Conservation (phyloP, 2,113 vertebrate species). For the Grammomys surdaster region DNA sequence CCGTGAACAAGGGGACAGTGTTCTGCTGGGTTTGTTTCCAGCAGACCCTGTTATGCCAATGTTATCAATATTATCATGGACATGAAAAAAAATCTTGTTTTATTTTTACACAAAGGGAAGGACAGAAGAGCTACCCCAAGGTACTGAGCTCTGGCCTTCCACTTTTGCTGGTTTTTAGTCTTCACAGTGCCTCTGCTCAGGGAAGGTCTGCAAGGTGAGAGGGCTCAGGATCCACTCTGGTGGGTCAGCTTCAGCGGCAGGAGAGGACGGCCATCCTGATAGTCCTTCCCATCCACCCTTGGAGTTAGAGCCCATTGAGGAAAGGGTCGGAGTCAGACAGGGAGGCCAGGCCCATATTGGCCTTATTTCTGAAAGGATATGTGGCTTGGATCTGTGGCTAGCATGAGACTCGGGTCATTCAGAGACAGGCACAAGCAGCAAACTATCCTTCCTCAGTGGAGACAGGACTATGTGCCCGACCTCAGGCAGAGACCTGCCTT, state of each 20-base stretch:
- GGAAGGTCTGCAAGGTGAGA: neutral
- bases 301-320: neutral
- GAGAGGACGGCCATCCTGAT: neutral
- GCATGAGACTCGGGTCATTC: neutral
- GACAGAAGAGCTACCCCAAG: neutral
- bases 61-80: neutral
- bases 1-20: no score
- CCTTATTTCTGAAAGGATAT: neutral
- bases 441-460: neutral
- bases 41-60: fast-evolving
- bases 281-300: neutral
- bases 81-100: neutral
- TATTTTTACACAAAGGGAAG: neutral
- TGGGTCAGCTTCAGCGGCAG: no score
- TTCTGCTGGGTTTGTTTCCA: neutral
- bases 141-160: neutral
- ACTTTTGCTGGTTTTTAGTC: neutral
- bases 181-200: neutral
- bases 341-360: neutral
- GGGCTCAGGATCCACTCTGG: no score
- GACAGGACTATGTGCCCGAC: fast-evolving
- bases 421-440: neutral
- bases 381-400: neutral
- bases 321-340: neutral
- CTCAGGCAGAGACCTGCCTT: neutral